Base-by-base conservation (phyloP, 2,888 invertebrate genomes). In the Shargacucullia verbasci region DNA sequence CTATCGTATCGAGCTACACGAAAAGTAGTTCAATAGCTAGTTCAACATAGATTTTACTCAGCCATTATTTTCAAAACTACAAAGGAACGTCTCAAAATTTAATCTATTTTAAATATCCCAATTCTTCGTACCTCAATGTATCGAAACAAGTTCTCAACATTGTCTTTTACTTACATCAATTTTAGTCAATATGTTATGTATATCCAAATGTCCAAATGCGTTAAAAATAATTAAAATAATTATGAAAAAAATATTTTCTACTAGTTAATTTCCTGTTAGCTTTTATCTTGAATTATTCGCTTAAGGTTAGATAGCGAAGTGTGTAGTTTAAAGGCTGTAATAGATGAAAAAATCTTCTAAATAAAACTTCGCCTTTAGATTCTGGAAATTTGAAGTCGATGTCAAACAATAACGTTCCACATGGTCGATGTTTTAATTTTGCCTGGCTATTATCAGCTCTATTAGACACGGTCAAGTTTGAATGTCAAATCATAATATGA, bases 401-500 rank as follows among this genome's bases (percentile, higher is more conserved):
- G 25, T 29, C 25, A 34, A 52, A 53, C 66, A 71, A 72, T 67
- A 67, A 73, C 75, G 78, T 81, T 80, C 73, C 74, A 78, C 78
- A 76, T 70, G 73, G 74, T 73, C 63, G 71, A 59, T 79, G 74
- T 82, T 83, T 80, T 76, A 80, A 85, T 86, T 85, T 77, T 75
- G 58, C 76, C 76, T 41, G 76, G 70, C 35, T 80, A 85, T 90
- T 88, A 83, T 83, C 43, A 56, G 50, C 46, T 59, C 15, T 64
- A 81, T 92, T 88, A 79, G 92, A 87, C 87, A 92, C 91, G 92
- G 92, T 86, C 91, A 89, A 88, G 81, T 85, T 80, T 89, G 87
- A 90, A 88, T 90, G 89, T 87, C 89, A 20, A 20, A 2, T 20
- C 20, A 87, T 78, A 78, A 78, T 69, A 74, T 66, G 59, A 69